Conservation (phyloP, 2,888 invertebrate genomes). For the Melinopterus prodromus region DNA sequence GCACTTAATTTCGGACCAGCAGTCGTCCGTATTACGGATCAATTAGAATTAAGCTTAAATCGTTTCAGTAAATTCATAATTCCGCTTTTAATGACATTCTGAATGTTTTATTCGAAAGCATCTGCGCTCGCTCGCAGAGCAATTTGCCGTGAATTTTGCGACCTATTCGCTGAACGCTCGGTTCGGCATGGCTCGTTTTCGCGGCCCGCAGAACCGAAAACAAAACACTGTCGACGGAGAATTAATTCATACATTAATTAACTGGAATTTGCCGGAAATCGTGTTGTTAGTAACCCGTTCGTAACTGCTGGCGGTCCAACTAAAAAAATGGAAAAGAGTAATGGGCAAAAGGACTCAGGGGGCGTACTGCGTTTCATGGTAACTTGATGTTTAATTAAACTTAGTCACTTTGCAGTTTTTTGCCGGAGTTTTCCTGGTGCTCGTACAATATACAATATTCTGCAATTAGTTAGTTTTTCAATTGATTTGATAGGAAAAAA, state of each 20-base stretch:
- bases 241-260: constrained; percentile 4
- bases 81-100: neutral
- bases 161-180: neutral
- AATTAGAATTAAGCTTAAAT: neutral
- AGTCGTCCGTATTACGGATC: neutral
- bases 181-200: neutral
- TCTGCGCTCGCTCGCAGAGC: neutral
- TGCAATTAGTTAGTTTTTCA: neutral
- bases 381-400: neutral
- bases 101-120: neutral
- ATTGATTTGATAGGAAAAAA: neutral
- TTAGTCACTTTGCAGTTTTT: neutral
- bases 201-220: neutral
- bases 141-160: neutral
- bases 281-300: neutral
- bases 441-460: neutral
- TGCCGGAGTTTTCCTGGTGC: neutral
- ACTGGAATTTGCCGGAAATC: neutral
- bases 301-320: neutral
- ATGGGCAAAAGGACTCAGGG: neutral
- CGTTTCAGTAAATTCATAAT: neutral
- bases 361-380: neutral
- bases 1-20: neutral
- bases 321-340: neutral
- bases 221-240: neutral